Conservation (phyloP, 2,113 vertebrate species). For the Macroglossus sobrinus region DNA sequence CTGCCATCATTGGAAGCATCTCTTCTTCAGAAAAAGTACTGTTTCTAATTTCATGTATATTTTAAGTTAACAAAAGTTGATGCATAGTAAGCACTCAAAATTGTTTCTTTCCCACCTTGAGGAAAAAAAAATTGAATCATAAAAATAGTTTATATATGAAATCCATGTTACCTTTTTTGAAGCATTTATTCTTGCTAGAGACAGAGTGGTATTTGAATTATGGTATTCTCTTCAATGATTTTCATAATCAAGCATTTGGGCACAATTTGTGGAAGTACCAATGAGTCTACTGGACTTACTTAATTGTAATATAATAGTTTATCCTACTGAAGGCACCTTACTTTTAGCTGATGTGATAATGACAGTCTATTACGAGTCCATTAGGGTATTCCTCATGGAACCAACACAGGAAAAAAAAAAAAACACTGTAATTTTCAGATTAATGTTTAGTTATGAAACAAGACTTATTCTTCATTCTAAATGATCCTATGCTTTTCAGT, state of each 20-base stretch:
- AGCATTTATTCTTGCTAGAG: constrained; percentile 21
- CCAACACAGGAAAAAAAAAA: constrained; percentile 33
- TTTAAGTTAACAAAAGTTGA: not conserved
- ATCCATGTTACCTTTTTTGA: not conserved
- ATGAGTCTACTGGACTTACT: constrained; percentile 49
- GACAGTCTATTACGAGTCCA: constrained; percentile 38
- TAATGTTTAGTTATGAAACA: constrained; percentile 47
- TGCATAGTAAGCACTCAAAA: not conserved
- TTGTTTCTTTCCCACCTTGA: not conserved
- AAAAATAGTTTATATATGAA: not conserved
- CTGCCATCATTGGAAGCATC: not conserved
- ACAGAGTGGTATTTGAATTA: constrained; percentile 10
- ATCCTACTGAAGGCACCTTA: constrained; percentile 27
- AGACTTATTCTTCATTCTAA: constrained; percentile 22
- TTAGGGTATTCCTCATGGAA: constrained; percentile 59
- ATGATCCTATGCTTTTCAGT: not conserved
- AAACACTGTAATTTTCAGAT: constrained; percentile 51
- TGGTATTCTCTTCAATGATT: not conserved
- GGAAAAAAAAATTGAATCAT: not conserved
- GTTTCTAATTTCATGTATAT: not conserved
- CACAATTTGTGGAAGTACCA: constrained; percentile 57
- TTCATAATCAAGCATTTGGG: constrained; percentile 52
- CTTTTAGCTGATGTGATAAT: constrained; percentile 53
- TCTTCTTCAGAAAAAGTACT: not conserved
- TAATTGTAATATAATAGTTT: constrained; percentile 53